These are phyloP conservation scores for Conus canariensis DNA, from an alignment of 2,888 invertebrate genomes.

Conservation along the genomic window DNA sequence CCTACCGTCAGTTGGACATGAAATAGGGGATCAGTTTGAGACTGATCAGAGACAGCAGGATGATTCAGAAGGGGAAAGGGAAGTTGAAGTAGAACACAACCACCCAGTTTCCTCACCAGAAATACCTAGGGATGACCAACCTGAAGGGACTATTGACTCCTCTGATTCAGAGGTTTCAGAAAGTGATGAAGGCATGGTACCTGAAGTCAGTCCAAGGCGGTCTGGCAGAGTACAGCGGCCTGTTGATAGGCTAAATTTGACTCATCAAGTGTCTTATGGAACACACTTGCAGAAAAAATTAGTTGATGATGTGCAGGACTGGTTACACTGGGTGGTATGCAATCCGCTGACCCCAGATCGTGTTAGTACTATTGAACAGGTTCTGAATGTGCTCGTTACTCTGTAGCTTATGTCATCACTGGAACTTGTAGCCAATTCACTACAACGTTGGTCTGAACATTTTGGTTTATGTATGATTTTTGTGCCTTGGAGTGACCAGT, in stretches of 20 bases:
- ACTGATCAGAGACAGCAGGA: not conserved
- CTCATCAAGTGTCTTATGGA: too few relatives aligned
- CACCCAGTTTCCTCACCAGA: too few relatives aligned
- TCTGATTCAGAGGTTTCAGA: not conserved
- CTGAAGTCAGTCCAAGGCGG: not conserved
- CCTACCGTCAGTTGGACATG: too few relatives aligned
- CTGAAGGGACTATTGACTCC: not conserved
- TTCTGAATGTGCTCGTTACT: not conserved
- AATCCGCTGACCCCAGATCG: not conserved
- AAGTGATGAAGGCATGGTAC: conserved; percentile 22
- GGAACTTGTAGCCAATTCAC: not conserved
- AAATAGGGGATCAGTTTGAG: not conserved
- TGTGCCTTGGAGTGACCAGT: too few relatives aligned
- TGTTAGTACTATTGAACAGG: not conserved
- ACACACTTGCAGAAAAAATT: too few relatives aligned
- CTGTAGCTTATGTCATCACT: not conserved
- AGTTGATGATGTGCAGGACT: too few relatives aligned
- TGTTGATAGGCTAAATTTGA: too few relatives aligned
- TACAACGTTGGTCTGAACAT: not conserved
- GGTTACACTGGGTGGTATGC: too few relatives aligned
- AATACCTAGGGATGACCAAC: not conserved
- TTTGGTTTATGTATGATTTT: too few relatives aligned
- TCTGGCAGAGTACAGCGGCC: not conserved
- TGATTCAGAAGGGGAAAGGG: not conserved
- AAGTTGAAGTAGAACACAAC: too few relatives aligned